A percentile compares a stretch with the other conserved stretches of the same genome.
phyloP scores from a whole-genome alignment of 2,113 vertebrate genomes.

The Pseudorasbora parva region DNA sequence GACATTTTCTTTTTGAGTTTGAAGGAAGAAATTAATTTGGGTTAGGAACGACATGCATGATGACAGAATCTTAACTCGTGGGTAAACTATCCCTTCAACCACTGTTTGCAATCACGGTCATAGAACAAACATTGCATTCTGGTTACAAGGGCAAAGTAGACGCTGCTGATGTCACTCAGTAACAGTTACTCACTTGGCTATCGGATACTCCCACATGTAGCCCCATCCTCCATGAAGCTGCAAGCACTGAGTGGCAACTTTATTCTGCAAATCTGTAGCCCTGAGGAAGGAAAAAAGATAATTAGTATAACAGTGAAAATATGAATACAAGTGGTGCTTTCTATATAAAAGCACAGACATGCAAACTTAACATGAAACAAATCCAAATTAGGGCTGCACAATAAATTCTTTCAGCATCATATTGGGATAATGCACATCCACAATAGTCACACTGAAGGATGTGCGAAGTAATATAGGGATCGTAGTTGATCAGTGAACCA shows the following conservation, averaged over 20 bases:
- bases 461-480: too few species aligned
- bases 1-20: neutral
- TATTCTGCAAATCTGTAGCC: conserved; percentile 89
- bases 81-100: neutral
- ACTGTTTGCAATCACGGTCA: neutral
- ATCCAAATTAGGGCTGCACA: too few species aligned
- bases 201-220: conserved; percentile 95
- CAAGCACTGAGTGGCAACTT: conserved; percentile 85
- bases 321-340: too few species aligned
- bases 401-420: too few species aligned
- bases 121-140: neutral
- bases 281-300: conserved; percentile 63
- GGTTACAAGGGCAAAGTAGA: neutral
- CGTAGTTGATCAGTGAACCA: too few species aligned
- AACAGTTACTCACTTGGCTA: conserved; percentile 85
- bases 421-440: too few species aligned
- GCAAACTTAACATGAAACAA: too few species aligned
- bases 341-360: too few species aligned
- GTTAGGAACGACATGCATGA: neutral
- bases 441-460: too few species aligned
- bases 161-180: neutral
- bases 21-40: neutral
- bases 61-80: neutral
- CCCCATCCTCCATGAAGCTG: conserved; percentile 95
- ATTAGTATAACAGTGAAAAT: neutral